Evolutionary conservation across 2,888 invertebrate genomes (phyloP).

Genomic region (Chymomyza amoena): DNA sequence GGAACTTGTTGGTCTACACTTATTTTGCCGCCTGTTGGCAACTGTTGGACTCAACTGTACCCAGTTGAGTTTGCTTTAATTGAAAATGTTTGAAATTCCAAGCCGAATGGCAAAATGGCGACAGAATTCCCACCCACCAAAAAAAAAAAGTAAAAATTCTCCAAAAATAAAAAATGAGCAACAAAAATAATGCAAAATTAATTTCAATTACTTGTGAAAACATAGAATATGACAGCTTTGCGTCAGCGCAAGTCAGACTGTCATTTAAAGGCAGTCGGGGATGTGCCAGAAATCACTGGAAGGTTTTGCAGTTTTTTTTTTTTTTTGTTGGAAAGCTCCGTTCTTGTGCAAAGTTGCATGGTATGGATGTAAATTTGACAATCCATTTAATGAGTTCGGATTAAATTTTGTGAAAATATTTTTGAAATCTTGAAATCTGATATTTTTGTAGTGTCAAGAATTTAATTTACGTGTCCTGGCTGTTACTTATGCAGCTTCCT

Average conservation of each 20-base stretch:
- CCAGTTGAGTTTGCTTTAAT: slow-evolving; percentile 53
- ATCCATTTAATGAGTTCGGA: too few relatives aligned
- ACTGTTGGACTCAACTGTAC: slow-evolving; percentile 42
- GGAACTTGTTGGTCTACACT: background rate
- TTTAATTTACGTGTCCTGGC: too few relatives aligned
- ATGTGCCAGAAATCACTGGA: too few relatives aligned
- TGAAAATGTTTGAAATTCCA: slow-evolving; percentile 73
- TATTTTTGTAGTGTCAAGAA: too few relatives aligned
- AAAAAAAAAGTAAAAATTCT: slow-evolving; percentile 4
- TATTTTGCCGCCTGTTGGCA: slow-evolving; percentile 30
- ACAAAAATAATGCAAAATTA: slow-evolving; percentile 63
- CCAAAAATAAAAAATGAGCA: slow-evolving; percentile 7
- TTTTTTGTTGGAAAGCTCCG: too few relatives aligned
- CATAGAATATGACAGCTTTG: slow-evolving; percentile 71
- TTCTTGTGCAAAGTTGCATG: too few relatives aligned
- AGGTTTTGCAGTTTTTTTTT: too few relatives aligned
- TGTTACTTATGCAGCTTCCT: too few relatives aligned
- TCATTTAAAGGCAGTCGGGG: background rate
- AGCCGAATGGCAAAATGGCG: slow-evolving; percentile 61
- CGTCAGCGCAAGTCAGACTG: slow-evolving; percentile 57
- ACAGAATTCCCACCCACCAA: background rate
- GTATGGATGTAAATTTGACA: too few relatives aligned
- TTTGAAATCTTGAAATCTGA: too few relatives aligned
- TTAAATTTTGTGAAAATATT: too few relatives aligned
- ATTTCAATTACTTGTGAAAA: slow-evolving; percentile 69